Base-by-base conservation (phyloP, 2,888 invertebrate species). In the Gymnocheta viridis region DNA sequence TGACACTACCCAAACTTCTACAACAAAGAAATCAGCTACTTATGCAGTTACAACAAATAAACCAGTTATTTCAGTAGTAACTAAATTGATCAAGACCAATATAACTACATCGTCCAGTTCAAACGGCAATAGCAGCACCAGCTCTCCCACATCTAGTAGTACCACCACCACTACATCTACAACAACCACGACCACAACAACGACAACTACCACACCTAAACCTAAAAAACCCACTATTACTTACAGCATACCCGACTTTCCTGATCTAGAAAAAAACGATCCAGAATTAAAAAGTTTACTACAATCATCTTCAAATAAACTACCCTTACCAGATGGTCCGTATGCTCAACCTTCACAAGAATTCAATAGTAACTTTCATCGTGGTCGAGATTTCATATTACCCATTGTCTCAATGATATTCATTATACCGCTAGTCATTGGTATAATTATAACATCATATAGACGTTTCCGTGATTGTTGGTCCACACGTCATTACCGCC, bases 401-500 rank as follows among this genome's bases (percentile, higher is more conserved):
- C 96, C 96, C 56, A 93, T 96, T 87, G 94, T 96, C 62, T 94
- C 95, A 41, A 94, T 95, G 38, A 94, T 96, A 89, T 92, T 96
- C 85, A 94, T 95, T 32, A 94, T 96, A 66, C 96, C 96, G 7
- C 86, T 92, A 9, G 86, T 90, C 27, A 93, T 96, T 90, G 94
- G 96, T 86, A 94, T 95, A 47, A 93, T 95, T 58, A 92, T 95
- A 62, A 93, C 95, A 19, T 94, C 95, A 80, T 93, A 95, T 90
- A 94, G 94, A 86, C 93, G 95, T 86, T 95, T 96, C n/a, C 93
- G 95, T 87, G 96, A 97, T 89, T 96, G 96, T 90, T 97, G 97
- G 96, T 95, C 95, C 87, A 96, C 96, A 86, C 93, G 97, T 87
- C 96, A 97, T 91, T 97, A 97, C 89, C 94, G 96, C 85, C 93